Base-by-base conservation (phyloP, 2,113 vertebrate species). In the Antigone vipio region DNA sequence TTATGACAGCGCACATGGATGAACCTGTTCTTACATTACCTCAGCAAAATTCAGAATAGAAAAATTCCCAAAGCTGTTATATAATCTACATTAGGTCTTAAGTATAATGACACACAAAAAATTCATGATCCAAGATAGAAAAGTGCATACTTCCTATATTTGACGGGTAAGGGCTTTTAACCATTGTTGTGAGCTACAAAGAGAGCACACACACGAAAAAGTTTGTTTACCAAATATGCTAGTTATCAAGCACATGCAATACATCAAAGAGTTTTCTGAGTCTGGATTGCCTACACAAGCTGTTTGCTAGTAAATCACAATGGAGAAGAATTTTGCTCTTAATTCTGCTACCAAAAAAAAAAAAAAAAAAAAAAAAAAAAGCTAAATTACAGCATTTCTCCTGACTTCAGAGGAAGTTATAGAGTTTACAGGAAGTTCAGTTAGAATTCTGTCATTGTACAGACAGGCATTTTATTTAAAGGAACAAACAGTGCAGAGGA, bases 1-100 rank as follows among this genome's bases (percentile, higher is more conserved):
- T 89, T 49, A n/a, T 1, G 3, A n/a, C 12, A 50, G 16, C 0
- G 0, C 6, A 40, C 9, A 4, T 24, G 44, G 15, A 30, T 55
- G 15, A 71, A 80, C 15, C 15, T 69, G 18, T 40, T 64, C 15
- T 20, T 53, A 12, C 8, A 20, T 42, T 20, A 26, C 21, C 50
- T 78, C 64, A 12, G 19, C 32, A 85, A 81, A 87, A 76, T 17
- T 24, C 53, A 64, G 21, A 55, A 14, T 2, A 73, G 29, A 77
- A 78, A 68, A 29, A 44, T 35, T 75, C 26, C 40, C 23, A 55
- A 56, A 35, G 9, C 38, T 26, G 6, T 60, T 66, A 53, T 5
- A 68, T 60, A 68, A 52, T 32, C n/a, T 71, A 12, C 40, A 38
- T 66, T 60, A 59, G 9, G 9, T n/a, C 35, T 75, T 35, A 34